phyloP scores from a whole-genome alignment of 2,888 invertebrate species.

The Campoletis raptor region DNA sequence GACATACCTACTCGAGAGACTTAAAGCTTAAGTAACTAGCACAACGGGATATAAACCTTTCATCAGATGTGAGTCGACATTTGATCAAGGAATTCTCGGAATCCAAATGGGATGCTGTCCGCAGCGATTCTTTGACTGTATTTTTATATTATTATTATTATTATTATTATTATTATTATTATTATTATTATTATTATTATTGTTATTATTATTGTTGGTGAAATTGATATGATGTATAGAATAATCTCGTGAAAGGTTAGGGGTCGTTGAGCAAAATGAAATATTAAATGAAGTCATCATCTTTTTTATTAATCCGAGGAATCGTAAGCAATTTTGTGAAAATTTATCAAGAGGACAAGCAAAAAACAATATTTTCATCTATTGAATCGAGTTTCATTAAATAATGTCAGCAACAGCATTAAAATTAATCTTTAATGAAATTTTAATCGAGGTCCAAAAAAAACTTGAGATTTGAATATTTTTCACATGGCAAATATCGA shows the following conservation, averaged over 20 bases:
- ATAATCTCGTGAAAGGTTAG: constrained; percentile 40
- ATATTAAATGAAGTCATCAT: constrained; percentile 22
- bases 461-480: not conserved
- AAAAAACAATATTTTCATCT: not conserved
- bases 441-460: too few species aligned
- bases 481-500: not conserved
- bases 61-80: constrained; percentile 48
- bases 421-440: too few species aligned
- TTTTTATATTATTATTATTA: not conserved
- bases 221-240: not conserved
- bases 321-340: not conserved
- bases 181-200: too few species aligned
- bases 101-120: constrained; percentile 41
- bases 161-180: constrained; percentile 10
- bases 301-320: not conserved
- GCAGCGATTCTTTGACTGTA: constrained; percentile 12
- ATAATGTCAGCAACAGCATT: not conserved
- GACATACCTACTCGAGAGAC: constrained; percentile 8
- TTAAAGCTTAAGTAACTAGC: constrained; percentile 19
- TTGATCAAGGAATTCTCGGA: constrained; percentile 57
- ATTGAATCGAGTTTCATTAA: not conserved
- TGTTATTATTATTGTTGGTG: not conserved
- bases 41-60: constrained; percentile 58
- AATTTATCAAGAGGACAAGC: not conserved
- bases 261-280: constrained; percentile 27